Base-by-base conservation (phyloP, 2,113 vertebrate species). In the Sceloporus undulatus region DNA sequence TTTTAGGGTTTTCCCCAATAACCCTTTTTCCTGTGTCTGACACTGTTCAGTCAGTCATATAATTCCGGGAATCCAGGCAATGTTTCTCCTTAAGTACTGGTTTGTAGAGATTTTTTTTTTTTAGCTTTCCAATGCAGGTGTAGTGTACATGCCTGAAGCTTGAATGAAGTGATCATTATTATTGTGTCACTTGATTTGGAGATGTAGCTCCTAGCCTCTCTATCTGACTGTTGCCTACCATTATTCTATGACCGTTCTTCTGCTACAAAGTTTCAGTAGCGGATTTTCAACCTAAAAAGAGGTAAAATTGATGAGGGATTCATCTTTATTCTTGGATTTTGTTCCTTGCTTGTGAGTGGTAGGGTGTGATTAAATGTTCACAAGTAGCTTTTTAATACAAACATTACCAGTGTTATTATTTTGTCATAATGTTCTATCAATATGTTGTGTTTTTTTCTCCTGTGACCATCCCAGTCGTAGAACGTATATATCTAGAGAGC, bases 401-500 rank as follows among this genome's bases (percentile, higher is more conserved):
- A 23, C 2, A 75, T 88, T 89, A n/a, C 11, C 16, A 3, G 0
- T 84, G 19, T 76, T 42, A 29, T 29, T 68, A 66, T 79, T 86
- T 71, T 66, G 79, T 80, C 34, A 81, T 73, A 80, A 59, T 59
- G 13, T 73, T 10, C 7, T 23, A 9, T 48, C 9, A 74, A 48
- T 73, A 27, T 42, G 27, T 14, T 62, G 59, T 14, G 59, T 1
- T 21, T 76, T 40, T 9, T 62, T 73, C 16, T 59, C 25, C 27
- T 14, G 5, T 62, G 52, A 29, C 54, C 56, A 3, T 62, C 29
- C 54, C 27, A 19, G 81, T 81, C 52, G 59, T 19, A 73, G 8
- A 87, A 21, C 40, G 13, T 27, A 70, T 66, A 19, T 85, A 90
- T 91, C 73, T 71, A 91, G 89, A 85, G 40, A 19, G 13, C 19